These are phyloP conservation scores for Ceramica pisi DNA, from an alignment of 2,888 invertebrate species.

Conservation along the genomic window DNA sequence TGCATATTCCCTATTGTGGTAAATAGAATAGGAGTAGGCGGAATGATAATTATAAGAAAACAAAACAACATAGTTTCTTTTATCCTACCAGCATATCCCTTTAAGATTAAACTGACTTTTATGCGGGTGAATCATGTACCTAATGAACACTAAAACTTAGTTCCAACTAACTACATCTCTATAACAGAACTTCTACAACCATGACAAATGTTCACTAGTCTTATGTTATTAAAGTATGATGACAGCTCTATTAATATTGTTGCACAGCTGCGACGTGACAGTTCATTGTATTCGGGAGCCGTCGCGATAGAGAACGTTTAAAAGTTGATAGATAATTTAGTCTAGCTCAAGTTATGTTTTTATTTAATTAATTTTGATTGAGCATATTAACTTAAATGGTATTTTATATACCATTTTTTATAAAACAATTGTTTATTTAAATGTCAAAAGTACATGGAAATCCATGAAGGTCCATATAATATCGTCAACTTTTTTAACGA, in stretches of 20 bases:
- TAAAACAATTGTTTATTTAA: no score
- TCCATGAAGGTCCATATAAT: no score
- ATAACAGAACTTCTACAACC: conserved; percentile 11
- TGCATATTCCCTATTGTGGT: no score
- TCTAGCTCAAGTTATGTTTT: background rate
- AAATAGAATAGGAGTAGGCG: no score
- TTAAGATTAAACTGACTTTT: no score
- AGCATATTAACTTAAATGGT: background rate
- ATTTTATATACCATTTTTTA: no score
- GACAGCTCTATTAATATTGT: conserved; percentile 48
- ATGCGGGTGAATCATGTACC: no score
- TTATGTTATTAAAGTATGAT: conserved; percentile 46
- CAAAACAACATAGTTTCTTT: no score
- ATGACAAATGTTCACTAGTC: conserved; percentile 36
- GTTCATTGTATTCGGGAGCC: conserved; percentile 33
- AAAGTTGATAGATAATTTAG: conserved; percentile 1
- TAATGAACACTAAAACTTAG: background rate
- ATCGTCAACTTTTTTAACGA: no score
- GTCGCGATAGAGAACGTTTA: conserved; percentile 15
- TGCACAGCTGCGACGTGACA: conserved; percentile 52
- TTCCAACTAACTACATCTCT: conserved; percentile 10
- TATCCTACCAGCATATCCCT: background rate
- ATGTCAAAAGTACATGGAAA: no score
- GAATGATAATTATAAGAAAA: no score
- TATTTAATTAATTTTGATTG: background rate